Conservation (phyloP, 2,797 vertebrate species). For the Chanos chanos region DNA sequence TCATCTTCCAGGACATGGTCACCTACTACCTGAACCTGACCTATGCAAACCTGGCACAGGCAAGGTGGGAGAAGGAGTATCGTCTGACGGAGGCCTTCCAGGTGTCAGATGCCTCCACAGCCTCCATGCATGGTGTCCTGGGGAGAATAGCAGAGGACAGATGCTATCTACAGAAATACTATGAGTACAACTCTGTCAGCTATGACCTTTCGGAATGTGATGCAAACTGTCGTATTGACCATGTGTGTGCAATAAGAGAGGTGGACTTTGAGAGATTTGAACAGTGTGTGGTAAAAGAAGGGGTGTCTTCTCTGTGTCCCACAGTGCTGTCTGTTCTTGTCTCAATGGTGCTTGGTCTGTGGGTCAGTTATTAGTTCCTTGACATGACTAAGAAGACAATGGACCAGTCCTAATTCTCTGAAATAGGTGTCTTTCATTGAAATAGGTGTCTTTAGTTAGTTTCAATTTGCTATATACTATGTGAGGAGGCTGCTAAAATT, state of each 20-base stretch:
- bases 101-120: constrained; percentile 71
- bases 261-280: constrained; percentile 75
- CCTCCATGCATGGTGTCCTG: constrained; percentile 78
- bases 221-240: constrained; percentile 72
- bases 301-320: constrained; percentile 21
- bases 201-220: constrained; percentile 77
- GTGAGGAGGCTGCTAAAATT: too few species aligned
- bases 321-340: constrained; percentile 47
- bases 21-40: constrained; percentile 91
- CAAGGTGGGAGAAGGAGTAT: constrained; percentile 87
- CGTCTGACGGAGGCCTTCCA: constrained; percentile 80
- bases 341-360: constrained; percentile 46
- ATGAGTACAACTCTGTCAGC: constrained; percentile 84
- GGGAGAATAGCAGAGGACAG: constrained; percentile 59
- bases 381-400: not conserved
- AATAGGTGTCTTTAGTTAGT: too few species aligned
- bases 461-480: too few species aligned
- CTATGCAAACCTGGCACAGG: constrained; percentile 68
- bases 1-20: constrained; percentile 76
- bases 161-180: constrained; percentile 79
- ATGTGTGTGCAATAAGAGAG: constrained; percentile 84
- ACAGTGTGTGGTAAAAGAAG: constrained; percentile 67
- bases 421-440: not conserved
- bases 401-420: too few species aligned
- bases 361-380: constrained; percentile 27